phyloP scores from a whole-genome alignment of 2,888 invertebrate species.

The Lymantria dispar region DNA sequence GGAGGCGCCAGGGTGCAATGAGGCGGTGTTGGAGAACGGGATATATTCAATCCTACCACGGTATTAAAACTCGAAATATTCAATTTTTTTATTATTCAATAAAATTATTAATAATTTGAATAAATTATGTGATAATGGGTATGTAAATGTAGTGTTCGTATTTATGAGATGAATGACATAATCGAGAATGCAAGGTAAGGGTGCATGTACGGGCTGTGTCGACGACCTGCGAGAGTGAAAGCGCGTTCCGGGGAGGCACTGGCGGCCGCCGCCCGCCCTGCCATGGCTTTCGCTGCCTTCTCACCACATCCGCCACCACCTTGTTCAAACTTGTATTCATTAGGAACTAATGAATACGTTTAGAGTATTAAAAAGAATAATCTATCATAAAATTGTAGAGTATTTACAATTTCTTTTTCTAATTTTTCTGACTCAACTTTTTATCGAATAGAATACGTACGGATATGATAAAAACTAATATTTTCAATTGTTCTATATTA shows the following conservation, averaged over 20 bases:
- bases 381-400: too few relatives aligned
- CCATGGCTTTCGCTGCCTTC: conserved; percentile 76
- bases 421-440: too few relatives aligned
- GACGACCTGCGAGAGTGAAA: conserved; percentile 79
- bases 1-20: conserved; percentile 60
- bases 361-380: too few relatives aligned
- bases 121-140: neutral
- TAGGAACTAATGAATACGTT: conserved; percentile 13
- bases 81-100: neutral
- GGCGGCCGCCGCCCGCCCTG: conserved; percentile 64
- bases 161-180: conserved; percentile 8
- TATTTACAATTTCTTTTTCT: too few relatives aligned
- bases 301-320: conserved; percentile 67
- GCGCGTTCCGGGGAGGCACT: conserved; percentile 74
- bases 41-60: conserved; percentile 53
- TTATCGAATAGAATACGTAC: too few relatives aligned
- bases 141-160: neutral
- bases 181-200: conserved; percentile 64
- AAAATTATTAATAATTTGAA: neutral
- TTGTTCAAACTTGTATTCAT: conserved; percentile 64
- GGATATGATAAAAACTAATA: too few relatives aligned
- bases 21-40: conserved; percentile 44
- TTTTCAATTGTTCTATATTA: too few relatives aligned
- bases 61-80: conserved; percentile 8
- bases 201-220: conserved; percentile 66